phyloP scores from a whole-genome alignment of 30 jellyfish, hydroid and myxozoan species.

The Aurelia coerulea region DNA sequence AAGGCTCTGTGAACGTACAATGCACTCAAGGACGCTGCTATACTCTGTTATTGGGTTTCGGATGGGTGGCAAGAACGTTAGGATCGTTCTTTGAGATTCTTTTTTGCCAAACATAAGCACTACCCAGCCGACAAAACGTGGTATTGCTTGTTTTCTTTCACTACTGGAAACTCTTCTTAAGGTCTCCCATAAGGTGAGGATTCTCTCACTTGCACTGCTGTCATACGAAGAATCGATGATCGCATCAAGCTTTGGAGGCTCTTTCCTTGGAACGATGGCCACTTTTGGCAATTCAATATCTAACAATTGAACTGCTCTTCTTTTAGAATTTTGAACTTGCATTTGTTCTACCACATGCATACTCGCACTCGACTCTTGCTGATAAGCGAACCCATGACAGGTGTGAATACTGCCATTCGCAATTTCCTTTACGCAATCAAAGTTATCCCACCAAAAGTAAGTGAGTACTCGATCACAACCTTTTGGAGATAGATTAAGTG shows the following conservation, averaged over 20 bases:
- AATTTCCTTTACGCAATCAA: slow-evolving; percentile 1
- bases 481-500: slow-evolving; percentile 6
- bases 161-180: slow-evolving; percentile 1
- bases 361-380: slow-evolving; percentile 6
- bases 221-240: neutral
- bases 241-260: slow-evolving; percentile 39
- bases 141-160: slow-evolving; percentile 9
- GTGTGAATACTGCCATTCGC: slow-evolving; percentile 10
- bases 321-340: neutral
- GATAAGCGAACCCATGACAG: slow-evolving; percentile 38
- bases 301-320: neutral
- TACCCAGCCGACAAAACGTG: slow-evolving; percentile 41
- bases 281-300: slow-evolving; percentile 21
- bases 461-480: slow-evolving; percentile 5
- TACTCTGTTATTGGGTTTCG: slow-evolving; percentile 2
- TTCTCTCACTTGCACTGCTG: neutral
- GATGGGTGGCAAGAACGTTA: slow-evolving; percentile 1
- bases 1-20: slow-evolving; percentile 8
- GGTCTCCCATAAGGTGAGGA: neutral
- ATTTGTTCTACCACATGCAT: neutral
- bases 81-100: neutral
- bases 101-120: slow-evolving; percentile 12
- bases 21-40: neutral
- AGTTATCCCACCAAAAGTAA: slow-evolving; percentile 4
- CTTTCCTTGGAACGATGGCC: slow-evolving; percentile 16